Evolutionary conservation across 2,113 vertebrate species (phyloP), one percentile per base, ranked within the genome.

Genomic region (Oncorhynchus mykiss): DNA sequence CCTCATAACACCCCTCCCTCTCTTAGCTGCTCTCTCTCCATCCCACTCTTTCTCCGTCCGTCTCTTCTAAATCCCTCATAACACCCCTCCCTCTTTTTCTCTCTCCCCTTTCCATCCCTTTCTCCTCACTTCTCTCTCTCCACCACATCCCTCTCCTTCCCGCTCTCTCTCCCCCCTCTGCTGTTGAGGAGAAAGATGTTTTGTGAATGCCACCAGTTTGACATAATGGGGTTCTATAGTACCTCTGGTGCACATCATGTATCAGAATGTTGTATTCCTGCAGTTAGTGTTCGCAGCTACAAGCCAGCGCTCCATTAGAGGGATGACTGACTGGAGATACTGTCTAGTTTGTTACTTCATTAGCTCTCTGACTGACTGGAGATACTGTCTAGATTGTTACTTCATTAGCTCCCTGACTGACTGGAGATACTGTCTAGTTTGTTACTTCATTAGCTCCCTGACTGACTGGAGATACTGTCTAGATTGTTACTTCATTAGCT

Each of bases 141-240:
- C 39, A 45, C 0, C 39, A 9, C 39, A 45, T 39, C 34, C 34
- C 7, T 39, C 9, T 48, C 64, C 18, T 14, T 11, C n/a, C n/a
- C 1, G 2, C n/a, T 7, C 16, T 62, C 39, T 11, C 9, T 22
- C 34, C 34, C 6, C 34, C 34, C 6, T 22, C 73, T 78, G 70
- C 22, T 64, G 72, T 73, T 71, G 62, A 31, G 64, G 48, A 74
- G 74, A 72, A 75, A 70, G 74, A 76, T 74, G 66, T 74, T 84
- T 74, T 77, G 39, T 45, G 78, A 70, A 73, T 77, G 48, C 39
- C 49, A 76, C 74, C 49, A 71, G 64, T 78, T 60, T 81, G 68
- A 81, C 74, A 76, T 78, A 66, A 76, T 80, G 64, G 71, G 51
- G 67, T 76, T 78, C 78, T 73, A 74, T 62, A 70, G 64, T 34